Percentiles rank a stretch among this genome's conserved stretches.
phyloP scores from a whole-genome alignment of 2,888 invertebrate species.

The Caenorhabditis imperialis region DNA sequence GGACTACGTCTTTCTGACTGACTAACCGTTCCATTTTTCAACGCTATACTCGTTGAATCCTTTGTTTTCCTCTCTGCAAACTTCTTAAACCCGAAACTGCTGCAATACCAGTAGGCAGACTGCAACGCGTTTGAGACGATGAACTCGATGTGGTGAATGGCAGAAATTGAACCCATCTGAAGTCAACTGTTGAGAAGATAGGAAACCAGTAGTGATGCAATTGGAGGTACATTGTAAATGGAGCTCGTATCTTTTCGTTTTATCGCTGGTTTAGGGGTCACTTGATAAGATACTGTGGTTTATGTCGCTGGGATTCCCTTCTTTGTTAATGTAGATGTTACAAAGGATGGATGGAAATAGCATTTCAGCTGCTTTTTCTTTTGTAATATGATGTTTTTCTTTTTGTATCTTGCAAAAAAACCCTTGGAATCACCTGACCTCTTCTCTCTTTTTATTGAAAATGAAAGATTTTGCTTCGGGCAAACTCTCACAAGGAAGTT shows the following conservation, averaged over 20 bases:
- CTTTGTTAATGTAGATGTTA: no score
- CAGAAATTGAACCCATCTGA: conserved; percentile 45
- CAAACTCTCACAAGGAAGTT: no score
- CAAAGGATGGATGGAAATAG: no score
- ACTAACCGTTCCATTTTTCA: conserved; percentile 69
- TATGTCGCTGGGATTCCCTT: no score
- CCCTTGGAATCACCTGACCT: no score
- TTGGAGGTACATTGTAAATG: conserved; percentile 7
- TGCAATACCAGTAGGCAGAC: conserved; percentile 75
- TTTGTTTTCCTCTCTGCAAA: conserved; percentile 64
- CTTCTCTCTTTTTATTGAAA: no score
- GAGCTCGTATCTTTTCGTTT: conserved; percentile 12
- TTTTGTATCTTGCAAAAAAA: no score
- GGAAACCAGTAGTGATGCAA: conserved; percentile 11
- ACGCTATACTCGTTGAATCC: conserved; percentile 59
- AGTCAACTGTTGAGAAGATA: not conserved
- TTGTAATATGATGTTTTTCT: no score
- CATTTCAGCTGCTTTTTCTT: no score
- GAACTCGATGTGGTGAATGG: conserved; percentile 70
- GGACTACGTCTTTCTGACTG: not conserved
- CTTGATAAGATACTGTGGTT: conserved; percentile 29
- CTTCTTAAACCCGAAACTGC: conserved; percentile 71
- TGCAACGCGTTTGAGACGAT: conserved; percentile 73
- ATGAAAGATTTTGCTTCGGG: no score
- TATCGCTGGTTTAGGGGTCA: conserved; percentile 31